Evolutionary conservation across 2,113 vertebrate species (phyloP), one percentile per base, ranked within the genome.

Genomic region (Myiozetetes cayanensis): DNA sequence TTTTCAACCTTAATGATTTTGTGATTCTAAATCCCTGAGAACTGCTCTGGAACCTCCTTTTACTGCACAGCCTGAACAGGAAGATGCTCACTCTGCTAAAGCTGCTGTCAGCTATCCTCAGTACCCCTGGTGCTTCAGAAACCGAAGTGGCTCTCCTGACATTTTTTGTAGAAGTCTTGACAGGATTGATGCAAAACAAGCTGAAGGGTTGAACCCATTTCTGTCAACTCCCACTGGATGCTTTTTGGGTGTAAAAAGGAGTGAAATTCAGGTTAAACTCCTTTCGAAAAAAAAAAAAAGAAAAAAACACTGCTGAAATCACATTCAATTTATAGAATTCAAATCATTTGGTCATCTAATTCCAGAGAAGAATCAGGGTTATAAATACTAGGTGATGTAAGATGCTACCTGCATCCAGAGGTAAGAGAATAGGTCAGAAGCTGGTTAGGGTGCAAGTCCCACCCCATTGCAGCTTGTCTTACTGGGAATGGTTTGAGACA

Each of bases 211-310:
- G 18, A 55, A 28, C 5, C 3, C 12, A 19, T 23, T 71, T 58
- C 22, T 46, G 4, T 37, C 27, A 39, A 2, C 6, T 78, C 17
- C 8, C 17, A 25, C 17, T 68, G 33, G 12, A 41, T 56, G 9
- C 1, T 85, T 30, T 71, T 39, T 56, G 44, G 10, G 1, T 27
- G 6, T 65, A 83, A 86, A 78, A 10, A 74, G 18, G 9, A 52
- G 11, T 31, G 33, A 4, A 81, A 90, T 41, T 10, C 6, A 2
- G 27, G 10, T 74, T 4, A 23, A 66, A 16, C 0, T 49, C 5
- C 41, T 49, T 56, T 25, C 10, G 20, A 18, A 6, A 22, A 27
- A 33, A 33, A 22, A 4, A 8, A 19, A 44, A 44, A 4, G 10
- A 47, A 67, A 43, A 30, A 18, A 2, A 37, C 7, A 16, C 30